Evolutionary conservation across 2,113 vertebrate genomes (phyloP).

Genomic region (Pithys albifrons): DNA sequence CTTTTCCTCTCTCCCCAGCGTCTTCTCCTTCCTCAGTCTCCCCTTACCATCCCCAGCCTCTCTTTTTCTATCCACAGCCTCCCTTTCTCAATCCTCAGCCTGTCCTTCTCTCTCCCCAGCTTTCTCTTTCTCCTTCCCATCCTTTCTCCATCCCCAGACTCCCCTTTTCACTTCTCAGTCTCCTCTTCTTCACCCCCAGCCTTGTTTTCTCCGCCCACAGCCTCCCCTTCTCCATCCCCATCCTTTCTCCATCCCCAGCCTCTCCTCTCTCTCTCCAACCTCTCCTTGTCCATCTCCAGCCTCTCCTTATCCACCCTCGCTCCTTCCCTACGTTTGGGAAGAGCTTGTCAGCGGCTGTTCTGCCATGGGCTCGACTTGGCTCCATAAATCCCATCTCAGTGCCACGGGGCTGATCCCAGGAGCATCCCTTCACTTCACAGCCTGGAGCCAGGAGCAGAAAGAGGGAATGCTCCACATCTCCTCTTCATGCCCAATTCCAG

Average conservation of each 20-base stretch:
- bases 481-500: neutral
- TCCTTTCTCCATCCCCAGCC: neutral
- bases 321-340: neutral
- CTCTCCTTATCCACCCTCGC: neutral
- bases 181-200: rapidly evolving
- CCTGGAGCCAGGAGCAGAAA: neutral
- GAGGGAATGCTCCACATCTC: neutral
- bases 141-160: neutral
- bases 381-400: neutral
- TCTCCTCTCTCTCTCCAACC: neutral
- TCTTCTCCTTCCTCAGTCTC: neutral
- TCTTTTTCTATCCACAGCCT: neutral
- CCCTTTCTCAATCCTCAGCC: rapidly evolving
- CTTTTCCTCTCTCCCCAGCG: rapidly evolving
- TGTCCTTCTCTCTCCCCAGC: rapidly evolving
- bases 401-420: neutral
- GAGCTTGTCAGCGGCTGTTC: neutral
- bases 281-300: neutral
- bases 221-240: neutral
- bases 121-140: rapidly evolving
- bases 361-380: neutral
- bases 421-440: neutral
- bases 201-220: neutral
- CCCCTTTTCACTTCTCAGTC: rapidly evolving
- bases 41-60: neutral